Evolutionary conservation across 2,888 invertebrate species (phyloP).

Genomic region (Drosophila sordidula): DNA sequence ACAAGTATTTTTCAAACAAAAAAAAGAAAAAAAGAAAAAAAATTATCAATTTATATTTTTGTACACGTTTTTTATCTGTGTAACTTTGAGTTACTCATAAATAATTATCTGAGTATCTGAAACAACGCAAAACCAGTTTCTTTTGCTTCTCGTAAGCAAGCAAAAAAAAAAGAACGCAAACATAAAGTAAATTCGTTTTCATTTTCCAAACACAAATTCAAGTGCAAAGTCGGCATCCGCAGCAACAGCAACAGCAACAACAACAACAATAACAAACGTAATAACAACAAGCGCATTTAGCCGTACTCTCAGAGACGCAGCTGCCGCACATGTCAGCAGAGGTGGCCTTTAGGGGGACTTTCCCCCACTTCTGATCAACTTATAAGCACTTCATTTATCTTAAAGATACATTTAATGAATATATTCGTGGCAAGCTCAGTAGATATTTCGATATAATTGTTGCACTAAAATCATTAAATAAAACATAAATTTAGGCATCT

Average conservation of each 20-base stretch:
- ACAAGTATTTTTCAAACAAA: background rate
- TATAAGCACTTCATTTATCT: background rate
- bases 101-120: background rate
- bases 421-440: no score
- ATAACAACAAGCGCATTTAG: conserved; percentile 11
- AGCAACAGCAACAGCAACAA: conserved; percentile 15
- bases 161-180: background rate
- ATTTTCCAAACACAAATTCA: conserved; percentile 46
- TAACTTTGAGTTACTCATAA: background rate
- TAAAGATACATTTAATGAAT: background rate
- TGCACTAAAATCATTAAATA: no score
- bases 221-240: conserved; percentile 51
- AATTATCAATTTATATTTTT: background rate
- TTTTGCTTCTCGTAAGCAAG: conserved; percentile 17
- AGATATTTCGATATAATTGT: no score
- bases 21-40: no score
- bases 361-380: no score
- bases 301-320: conserved; percentile 15
- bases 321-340: conserved; percentile 44
- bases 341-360: conserved; percentile 22
- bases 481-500: no score
- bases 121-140: conserved; percentile 26
- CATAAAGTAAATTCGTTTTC: conserved; percentile 37
- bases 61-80: background rate
- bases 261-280: conserved; percentile 17